Evolutionary conservation across 2,888 invertebrate genomes (phyloP), one percentile per base, ranked within the genome.

Genomic region (Agrotis exclamationis): DNA sequence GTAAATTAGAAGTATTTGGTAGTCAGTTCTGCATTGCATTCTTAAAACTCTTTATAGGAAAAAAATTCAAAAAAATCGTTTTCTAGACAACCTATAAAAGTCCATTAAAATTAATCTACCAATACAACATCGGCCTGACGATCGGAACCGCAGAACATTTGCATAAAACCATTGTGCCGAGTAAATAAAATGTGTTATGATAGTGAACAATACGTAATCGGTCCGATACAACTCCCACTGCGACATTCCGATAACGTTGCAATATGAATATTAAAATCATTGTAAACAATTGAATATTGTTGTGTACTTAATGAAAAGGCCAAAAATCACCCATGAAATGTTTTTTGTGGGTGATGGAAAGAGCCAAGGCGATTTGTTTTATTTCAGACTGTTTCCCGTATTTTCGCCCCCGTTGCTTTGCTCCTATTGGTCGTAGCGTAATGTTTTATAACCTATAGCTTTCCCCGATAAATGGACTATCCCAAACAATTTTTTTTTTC

Each of bases 121-220:
- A 60, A 74, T 48, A 63, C 54, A 56, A 47, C 58, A 70, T 48
- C n/a, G 11, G 20, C 11, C 28, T 63, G 44, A 47, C 39, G 47
- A 56, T 16, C 13, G 24, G 0, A 69, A 53, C 60, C 51, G 50
- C 57, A 28, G 3, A 54, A 18, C 18, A 81, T 79, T 73, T 81
- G 47, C 82, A 77, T 77, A 69, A 70, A 81, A 56, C 68, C 71
- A 70, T 74, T 76, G 68, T 69, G 22, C 44, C 57, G 65, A 57
- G 74, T 74, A 77, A 84, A 84, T 79, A 85, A 83, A 74, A 78
- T 62, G 58, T 58, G 58, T 63, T 62, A 68, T 58, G 59, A 70
- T 78, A 69, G 73, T 67, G 57, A 65, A 76, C 68, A 70, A 69
- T 63, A 39, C 70, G 59, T 72, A 80, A 74, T 77, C 72, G 63